These are phyloP conservation scores for Ceratina japonica DNA, from an alignment of 1,140 invertebrate genomes.

Conservation along the genomic window DNA sequence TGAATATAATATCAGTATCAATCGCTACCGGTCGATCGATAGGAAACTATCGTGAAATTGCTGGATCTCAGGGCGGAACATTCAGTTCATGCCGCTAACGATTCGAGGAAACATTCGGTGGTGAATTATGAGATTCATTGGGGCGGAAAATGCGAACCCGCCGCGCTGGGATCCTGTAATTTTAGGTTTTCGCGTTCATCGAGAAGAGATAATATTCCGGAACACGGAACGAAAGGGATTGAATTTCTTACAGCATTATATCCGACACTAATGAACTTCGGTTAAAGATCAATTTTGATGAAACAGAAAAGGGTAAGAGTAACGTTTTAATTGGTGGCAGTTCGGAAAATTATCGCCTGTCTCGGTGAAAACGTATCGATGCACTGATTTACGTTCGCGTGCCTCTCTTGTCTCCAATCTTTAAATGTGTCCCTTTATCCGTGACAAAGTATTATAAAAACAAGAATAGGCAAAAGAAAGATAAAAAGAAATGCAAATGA, in stretches of 20 bases:
- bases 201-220: slow-evolving; percentile 23
- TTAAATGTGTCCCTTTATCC: slow-evolving; percentile 46
- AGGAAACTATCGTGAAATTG: not conserved
- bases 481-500: slow-evolving; percentile 42
- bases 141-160: not conserved
- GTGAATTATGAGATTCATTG: not conserved
- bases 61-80: not conserved
- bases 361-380: slow-evolving; percentile 24
- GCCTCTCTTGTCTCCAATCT: slow-evolving; percentile 55
- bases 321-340: not conserved
- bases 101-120: too few species aligned
- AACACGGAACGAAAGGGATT: not conserved
- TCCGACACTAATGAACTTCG: not conserved
- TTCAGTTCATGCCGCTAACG: too few species aligned
- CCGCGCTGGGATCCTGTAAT: not conserved
- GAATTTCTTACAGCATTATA: not conserved
- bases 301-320: too few species aligned
- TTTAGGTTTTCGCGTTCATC: slow-evolving; percentile 36
- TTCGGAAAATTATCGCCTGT: slow-evolving; percentile 17
- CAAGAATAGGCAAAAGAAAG: slow-evolving; percentile 30
- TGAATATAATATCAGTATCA: too few species aligned
- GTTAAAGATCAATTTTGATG: not conserved
- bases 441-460: slow-evolving; percentile 20
- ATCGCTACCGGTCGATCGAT: not conserved
- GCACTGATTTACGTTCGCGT: slow-evolving; percentile 35